Percentiles rank a stretch among this genome's conserved stretches.
Evolutionary conservation across 2,113 vertebrate species (phyloP).

Genomic region (Bubo blakistoni): DNA sequence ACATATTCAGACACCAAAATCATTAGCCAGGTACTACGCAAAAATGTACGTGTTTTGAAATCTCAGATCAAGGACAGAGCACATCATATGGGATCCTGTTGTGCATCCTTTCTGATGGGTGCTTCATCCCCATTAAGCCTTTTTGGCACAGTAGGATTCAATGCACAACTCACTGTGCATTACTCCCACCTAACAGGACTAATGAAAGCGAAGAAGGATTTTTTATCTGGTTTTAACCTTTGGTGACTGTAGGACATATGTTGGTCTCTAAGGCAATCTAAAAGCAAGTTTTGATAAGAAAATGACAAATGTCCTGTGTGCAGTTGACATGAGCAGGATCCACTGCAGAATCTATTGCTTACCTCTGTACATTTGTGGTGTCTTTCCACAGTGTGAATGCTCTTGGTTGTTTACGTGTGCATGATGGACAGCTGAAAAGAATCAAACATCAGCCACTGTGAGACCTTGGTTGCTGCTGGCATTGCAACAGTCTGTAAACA

Average conservation of each 20-base stretch:
- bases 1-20: neutral
- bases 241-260: neutral
- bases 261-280: neutral
- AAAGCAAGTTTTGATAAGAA: neutral
- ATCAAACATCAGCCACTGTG: neutral
- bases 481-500: neutral
- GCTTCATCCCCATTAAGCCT: neutral
- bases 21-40: neutral
- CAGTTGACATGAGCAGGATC: neutral
- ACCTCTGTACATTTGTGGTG: neutral
- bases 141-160: neutral
- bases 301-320: neutral
- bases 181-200: neutral
- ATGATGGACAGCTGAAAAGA: constrained; percentile 11
- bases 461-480: neutral
- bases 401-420: neutral
- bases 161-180: neutral
- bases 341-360: neutral
- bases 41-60: neutral
- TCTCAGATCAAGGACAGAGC: neutral
- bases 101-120: neutral
- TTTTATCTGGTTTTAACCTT: neutral
- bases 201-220: neutral
- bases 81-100: neutral
- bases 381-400: neutral